Base-by-base conservation (phyloP, 2,888 invertebrate genomes). In the Euplagia quadripunctaria region DNA sequence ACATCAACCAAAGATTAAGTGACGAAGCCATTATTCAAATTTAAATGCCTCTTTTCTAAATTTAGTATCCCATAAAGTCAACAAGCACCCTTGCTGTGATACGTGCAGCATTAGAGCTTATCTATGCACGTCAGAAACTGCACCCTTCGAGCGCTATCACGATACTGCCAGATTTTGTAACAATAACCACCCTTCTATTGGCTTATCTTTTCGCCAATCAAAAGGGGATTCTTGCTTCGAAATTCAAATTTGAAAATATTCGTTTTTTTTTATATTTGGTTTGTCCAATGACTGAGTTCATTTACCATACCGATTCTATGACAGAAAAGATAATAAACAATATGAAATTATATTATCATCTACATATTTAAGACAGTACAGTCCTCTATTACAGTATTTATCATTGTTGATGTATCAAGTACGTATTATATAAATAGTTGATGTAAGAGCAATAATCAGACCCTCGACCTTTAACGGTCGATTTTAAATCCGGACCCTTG, bases 91-190 rank as follows among this genome's bases (percentile, higher is more conserved):
- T 85, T 82, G 86, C 85, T 82, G 87, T 85, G 87, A 90, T 89
- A 87, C 89, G 89, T 86, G 86, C 81, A 86, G 88, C 90, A 92
- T 93, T 91, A 91, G 83, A 74, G 85, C 92, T 95, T 95, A 95
- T 95, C 95, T 93, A 86, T 88, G 90, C 89, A 86, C 83, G 86
- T 86, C 83, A 91, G 69, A 90, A 46, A 91, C 93, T 90, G 88
- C 92, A 92, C 94, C 94, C 94, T 92, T 87, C 90, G 81, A 77
- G 78, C 82, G 90, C 90, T 94, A 94, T 94, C 94, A 86, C 84
- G 91, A 93, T 90, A 94, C 93, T 94, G 92, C 85, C 92, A 92
- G 93, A 93, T 94, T 92, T 89, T 87, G 90, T 90, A 93, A 94
- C 94, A 94, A 94, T 92, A 69, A 90, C 84, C 89, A 89, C 88